These are phyloP conservation scores for Aeoliscus strigatus DNA, from an alignment of 2,797 vertebrate species.

Conservation along the genomic window DNA sequence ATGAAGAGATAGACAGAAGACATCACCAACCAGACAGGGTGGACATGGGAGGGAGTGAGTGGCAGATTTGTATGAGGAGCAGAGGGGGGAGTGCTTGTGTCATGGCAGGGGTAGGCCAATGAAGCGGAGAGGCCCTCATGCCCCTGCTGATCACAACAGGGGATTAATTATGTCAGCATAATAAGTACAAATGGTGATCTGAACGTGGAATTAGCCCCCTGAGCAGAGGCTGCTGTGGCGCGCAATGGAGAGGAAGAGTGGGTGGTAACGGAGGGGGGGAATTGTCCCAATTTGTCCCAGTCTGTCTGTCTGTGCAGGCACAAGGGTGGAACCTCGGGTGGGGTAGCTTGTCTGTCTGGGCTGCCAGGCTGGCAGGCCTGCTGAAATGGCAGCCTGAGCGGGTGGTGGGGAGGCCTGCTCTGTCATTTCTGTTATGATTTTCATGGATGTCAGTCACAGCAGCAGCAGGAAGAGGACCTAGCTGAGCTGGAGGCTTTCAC, in stretches of 20 bases:
- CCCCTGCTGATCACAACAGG: constrained; percentile 86
- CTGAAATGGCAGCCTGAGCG: constrained; percentile 30
- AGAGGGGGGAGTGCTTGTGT: constrained; percentile 35
- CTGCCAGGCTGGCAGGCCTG: constrained; percentile 45
- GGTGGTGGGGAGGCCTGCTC: constrained; percentile 38
- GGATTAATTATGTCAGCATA: constrained; percentile 83
- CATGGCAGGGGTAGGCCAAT: constrained; percentile 66
- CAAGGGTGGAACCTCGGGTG: constrained; percentile 57
- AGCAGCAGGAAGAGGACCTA: constrained; percentile 45
- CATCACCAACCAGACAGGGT: constrained; percentile 55
- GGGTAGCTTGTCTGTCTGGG: constrained; percentile 43
- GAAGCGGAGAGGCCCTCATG: constrained; percentile 78
- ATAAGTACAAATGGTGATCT: constrained; percentile 85
- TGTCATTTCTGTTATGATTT: constrained; percentile 75
- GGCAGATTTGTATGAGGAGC: constrained; percentile 54
- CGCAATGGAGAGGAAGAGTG: constrained; percentile 62
- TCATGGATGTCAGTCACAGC: constrained; percentile 68
- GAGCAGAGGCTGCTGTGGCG: constrained; percentile 66
- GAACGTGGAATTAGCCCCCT: constrained; percentile 80
- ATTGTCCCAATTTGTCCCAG: constrained; percentile 75
- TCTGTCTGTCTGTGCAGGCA: constrained; percentile 63
- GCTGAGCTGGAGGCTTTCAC: constrained; percentile 41
- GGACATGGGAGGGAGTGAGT: constrained; percentile 53
- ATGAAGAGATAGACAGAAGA: constrained; percentile 48
- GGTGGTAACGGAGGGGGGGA: constrained; percentile 53